Evolutionary conservation across 2,113 vertebrate species (phyloP), one percentile per base, ranked within the genome.

Genomic region (Spea bombifrons): DNA sequence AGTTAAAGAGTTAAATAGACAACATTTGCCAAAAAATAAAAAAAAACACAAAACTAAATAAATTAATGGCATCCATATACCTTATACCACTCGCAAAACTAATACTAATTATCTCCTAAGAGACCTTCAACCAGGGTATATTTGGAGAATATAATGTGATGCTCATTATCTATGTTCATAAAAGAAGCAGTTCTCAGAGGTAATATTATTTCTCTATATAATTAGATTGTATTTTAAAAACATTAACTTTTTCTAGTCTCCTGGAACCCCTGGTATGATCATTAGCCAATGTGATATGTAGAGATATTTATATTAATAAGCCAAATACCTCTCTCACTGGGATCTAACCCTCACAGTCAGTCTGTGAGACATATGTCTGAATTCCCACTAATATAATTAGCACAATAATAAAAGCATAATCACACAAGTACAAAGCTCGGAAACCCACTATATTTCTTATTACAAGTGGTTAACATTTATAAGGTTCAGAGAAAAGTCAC

Each of bases 201-300:
- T 59, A 59, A 59, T 59, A 13, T 13, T 59, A 13, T 59, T 59
- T 59, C 55, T 59, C 10, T 5, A 59, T 59, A 59, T 59, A 59
- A 59, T 59, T 59, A 59, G 55, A 59, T 59, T 59, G 55, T 59
- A 59, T 59, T 59, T 59, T 59, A 59, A 59, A 59, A 59, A 59
- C 55, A 59, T 59, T 59, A 13, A 59, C 55, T 59, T 59, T 52
- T 59, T 59, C 10, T 59, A 59, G 55, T 59, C 55, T 59, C 55
- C 8, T 13, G 55, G 10, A 59, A 59, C 55, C 55, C 55, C 55
- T 59, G 55, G 55, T 13, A 59, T 13, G 55, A 59, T 59, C 55
- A 59, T 59, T 59, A 59, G 55, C 10, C 55, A 13, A 12, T 59
- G 55, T 59, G 15, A 59, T 59, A 59, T 59, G 55, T 59, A 59